Percentiles rank a stretch among this genome's conserved stretches.
phyloP scores from a whole-genome alignment of 2,888 invertebrate genomes.

The Imbricaverruca yamaguchii region DNA sequence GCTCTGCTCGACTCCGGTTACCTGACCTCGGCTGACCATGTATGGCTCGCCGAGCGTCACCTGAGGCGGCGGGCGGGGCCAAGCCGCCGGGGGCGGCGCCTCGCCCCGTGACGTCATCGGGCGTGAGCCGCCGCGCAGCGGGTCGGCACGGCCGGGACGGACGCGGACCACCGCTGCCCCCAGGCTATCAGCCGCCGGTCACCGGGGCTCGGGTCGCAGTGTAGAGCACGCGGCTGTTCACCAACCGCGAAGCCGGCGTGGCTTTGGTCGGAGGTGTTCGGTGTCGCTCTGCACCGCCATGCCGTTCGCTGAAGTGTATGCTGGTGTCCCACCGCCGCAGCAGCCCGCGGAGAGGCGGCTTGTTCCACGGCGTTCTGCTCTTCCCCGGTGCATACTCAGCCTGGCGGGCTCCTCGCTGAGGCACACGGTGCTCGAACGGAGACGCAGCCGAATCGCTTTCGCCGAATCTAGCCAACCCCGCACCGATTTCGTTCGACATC shows the following conservation, averaged over 20 bases:
- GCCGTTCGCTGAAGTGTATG: background rate
- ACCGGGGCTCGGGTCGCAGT: background rate
- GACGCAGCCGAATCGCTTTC: no score
- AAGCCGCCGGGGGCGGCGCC: background rate
- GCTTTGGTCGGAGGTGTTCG: background rate
- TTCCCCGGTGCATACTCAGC: no score
- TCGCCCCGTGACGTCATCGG: background rate
- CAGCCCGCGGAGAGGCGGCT: no score
- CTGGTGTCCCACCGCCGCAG: no score
- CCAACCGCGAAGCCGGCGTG: background rate
- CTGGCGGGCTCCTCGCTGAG: no score
- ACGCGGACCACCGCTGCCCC: no score
- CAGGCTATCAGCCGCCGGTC: background rate
- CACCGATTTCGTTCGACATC: no score
- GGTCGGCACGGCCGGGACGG: background rate
- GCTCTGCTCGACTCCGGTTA: background rate
- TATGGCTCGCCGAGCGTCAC: constrained; percentile 2
- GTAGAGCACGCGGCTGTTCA: background rate
- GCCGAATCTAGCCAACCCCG: no score
- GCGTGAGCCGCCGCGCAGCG: background rate
- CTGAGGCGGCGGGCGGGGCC: constrained; percentile 18
- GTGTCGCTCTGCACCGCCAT: background rate
- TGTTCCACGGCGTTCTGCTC: no score
- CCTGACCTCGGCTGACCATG: constrained; percentile 6
- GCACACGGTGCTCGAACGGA: no score